Percentiles rank a stretch among this genome's conserved stretches.
These are phyloP conservation scores for Lasiurus borealis DNA, from an alignment of 2,113 vertebrate genomes.

Conservation along the genomic window DNA sequence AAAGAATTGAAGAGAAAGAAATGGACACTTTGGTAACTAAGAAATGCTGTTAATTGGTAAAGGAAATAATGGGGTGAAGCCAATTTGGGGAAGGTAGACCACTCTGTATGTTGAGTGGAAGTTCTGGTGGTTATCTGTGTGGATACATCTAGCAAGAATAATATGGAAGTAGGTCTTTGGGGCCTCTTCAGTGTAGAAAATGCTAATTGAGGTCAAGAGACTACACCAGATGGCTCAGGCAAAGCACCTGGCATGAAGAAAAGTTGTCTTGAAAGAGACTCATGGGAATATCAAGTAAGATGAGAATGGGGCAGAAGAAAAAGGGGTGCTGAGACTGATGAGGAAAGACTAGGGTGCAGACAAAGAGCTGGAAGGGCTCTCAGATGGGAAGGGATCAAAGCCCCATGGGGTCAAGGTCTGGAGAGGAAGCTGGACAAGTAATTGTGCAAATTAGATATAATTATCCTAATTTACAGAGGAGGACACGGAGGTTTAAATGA, in stretches of 20 bases:
- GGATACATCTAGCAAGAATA: neutral
- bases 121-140: neutral
- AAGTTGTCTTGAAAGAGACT: neutral
- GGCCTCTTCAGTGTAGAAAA: neutral
- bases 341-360: neutral
- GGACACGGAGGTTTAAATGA: neutral
- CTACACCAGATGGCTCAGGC: no score
- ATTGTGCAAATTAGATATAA: neutral
- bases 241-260: neutral
- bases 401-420: no score
- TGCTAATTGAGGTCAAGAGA: neutral
- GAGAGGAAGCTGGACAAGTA: neutral
- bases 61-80: neutral
- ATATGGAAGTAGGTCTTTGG: accelerated
- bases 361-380: no score
- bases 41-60: neutral
- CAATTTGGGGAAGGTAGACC: neutral
- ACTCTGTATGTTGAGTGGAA: neutral
- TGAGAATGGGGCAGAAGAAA: neutral
- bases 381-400: neutral
- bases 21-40: neutral
- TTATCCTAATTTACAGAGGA: neutral
- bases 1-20: neutral
- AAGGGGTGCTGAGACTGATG: neutral
- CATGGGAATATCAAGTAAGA: neutral